Conservation (phyloP, 92 coral and sea anemone species). For the Diadumene lineata region DNA sequence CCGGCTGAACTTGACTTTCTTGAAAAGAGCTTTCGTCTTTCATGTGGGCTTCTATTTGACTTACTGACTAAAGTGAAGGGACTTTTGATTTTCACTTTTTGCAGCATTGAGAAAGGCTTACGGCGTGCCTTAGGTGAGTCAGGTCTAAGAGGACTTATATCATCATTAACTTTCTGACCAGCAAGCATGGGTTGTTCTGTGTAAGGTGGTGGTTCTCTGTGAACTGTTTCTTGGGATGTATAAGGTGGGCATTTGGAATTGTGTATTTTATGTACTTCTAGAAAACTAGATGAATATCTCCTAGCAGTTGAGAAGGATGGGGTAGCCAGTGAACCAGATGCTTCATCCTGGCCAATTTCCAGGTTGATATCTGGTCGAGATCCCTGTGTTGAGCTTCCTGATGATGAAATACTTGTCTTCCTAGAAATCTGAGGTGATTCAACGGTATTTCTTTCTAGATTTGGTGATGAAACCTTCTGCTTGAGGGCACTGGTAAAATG, state of each 20-base stretch:
- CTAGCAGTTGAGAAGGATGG: conserved; percentile 36
- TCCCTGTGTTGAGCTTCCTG: conserved; percentile 81
- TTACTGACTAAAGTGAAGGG: conserved; percentile 54
- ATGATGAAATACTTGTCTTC: conserved; percentile 78
- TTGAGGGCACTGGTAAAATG: conserved; percentile 88
- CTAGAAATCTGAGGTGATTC: conserved; percentile 45
- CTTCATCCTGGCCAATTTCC: conserved; percentile 30
- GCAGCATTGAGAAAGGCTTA: conserved; percentile 72
- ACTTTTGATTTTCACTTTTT: conserved; percentile 62
- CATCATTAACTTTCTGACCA: conserved; percentile 67
- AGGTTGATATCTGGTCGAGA: conserved; percentile 51
- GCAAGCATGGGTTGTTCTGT: conserved; percentile 53
- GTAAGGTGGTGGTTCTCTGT: conserved; percentile 80
- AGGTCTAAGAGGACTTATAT: conserved; percentile 61
- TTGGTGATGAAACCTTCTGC: conserved; percentile 68
- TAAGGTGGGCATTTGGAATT: conserved; percentile 83
- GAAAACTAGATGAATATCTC: conserved; percentile 83
- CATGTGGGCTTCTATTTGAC: conserved; percentile 48
- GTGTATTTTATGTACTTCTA: conserved; percentile 56
- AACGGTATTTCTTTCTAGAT: conserved; percentile 38
- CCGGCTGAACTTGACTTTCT: conserved; percentile 38
- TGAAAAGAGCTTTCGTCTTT: conserved; percentile 66
- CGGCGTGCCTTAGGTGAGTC: conserved; percentile 53
- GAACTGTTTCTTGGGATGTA: conserved; percentile 57
- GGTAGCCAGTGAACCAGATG: conserved; percentile 16